Conservation (phyloP, 2,113 vertebrate genomes). For the Muntiacus reevesi region DNA sequence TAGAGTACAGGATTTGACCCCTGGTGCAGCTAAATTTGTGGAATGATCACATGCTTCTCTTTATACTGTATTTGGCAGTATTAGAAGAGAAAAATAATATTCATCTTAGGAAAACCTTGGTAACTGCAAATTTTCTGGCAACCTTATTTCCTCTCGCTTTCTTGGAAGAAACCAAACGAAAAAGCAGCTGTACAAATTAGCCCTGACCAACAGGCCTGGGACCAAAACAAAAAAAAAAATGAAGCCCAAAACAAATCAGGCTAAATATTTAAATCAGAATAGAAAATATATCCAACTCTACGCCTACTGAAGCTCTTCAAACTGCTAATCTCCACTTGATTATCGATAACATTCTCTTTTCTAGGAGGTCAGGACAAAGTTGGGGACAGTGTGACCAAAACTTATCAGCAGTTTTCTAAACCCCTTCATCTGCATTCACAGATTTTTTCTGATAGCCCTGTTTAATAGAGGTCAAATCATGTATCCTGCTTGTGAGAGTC, state of each 20-base stretch:
- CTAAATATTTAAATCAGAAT: constrained; percentile 69
- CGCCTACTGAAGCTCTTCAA: constrained; percentile 42
- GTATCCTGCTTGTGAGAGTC: background rate
- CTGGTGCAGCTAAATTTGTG: constrained; percentile 64
- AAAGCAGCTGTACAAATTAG: constrained; percentile 78
- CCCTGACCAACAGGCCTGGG: constrained; percentile 64
- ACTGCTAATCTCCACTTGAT: constrained; percentile 47
- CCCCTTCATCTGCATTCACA: constrained; percentile 22
- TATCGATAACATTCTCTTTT: constrained; percentile 31
- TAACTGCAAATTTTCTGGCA: constrained; percentile 74
- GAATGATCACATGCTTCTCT: constrained; percentile 70
- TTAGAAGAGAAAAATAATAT: constrained; percentile 77
- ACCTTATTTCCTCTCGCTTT: constrained; percentile 75
- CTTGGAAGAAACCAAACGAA: constrained; percentile 76
- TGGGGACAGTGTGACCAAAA: constrained; percentile 33
- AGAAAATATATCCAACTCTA: constrained; percentile 56
- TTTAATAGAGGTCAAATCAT: background rate
- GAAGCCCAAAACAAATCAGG: constrained; percentile 64
- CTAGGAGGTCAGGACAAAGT: background rate
- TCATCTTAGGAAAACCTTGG: constrained; percentile 76
- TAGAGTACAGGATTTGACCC: constrained; percentile 64
- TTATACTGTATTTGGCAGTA: constrained; percentile 75
- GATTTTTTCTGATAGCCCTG: constrained; percentile 16
- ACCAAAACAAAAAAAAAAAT: constrained; percentile 63
- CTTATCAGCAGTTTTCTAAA: constrained; percentile 31